Conservation (phyloP, 2,888 invertebrate species). For the Lordiphosa fenestrarum region DNA sequence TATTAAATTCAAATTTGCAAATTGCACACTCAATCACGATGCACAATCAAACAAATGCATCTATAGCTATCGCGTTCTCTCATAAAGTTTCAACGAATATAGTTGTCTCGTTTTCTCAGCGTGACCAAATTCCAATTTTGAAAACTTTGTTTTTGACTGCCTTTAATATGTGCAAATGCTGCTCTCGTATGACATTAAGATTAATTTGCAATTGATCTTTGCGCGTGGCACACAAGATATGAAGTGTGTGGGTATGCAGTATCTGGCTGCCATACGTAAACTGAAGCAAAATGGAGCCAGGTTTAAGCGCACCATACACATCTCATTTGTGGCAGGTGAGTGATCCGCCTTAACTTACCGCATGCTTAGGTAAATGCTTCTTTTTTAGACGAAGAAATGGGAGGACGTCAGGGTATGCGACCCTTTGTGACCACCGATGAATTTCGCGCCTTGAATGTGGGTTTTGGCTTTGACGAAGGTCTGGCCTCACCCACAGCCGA, state of each 20-base stretch:
- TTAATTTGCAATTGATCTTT: no score
- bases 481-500: slow-evolving; percentile 86
- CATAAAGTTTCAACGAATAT: no score
- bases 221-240: slow-evolving; percentile 94
- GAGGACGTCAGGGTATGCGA: slow-evolving; percentile 90
- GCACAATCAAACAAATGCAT: no score
- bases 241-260: slow-evolving; percentile 91
- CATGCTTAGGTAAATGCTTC: not conserved
- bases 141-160: no score
- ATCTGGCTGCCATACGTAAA: slow-evolving; percentile 86
- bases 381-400: slow-evolving; percentile 91
- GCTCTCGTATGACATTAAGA: no score
- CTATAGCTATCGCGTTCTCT: no score
- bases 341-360: slow-evolving; percentile 51
- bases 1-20: no score
- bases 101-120: no score
- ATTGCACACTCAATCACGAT: no score
- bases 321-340: slow-evolving; percentile 88
- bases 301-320: slow-evolving; percentile 85
- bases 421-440: slow-evolving; percentile 87
- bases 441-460: slow-evolving; percentile 89
- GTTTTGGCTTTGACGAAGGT: slow-evolving; percentile 94
- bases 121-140: no score
- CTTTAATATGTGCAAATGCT: no score
- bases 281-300: slow-evolving; percentile 82